Evolutionary conservation across 2,888 invertebrate genomes (phyloP).

Genomic region (Minunthozetes semirufus): DNA sequence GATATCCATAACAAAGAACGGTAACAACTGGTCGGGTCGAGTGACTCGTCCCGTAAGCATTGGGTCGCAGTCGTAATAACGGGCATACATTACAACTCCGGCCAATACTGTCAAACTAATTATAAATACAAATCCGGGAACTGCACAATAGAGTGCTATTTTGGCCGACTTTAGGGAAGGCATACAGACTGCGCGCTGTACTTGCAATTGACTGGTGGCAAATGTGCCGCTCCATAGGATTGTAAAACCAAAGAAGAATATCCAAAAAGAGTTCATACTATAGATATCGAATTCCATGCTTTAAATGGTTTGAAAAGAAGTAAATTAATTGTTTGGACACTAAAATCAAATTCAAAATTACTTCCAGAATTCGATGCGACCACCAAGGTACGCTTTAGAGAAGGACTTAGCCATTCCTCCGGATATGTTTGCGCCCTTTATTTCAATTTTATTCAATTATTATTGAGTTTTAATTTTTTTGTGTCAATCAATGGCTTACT

Average conservation of each 20-base stretch:
- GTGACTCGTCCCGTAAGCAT: conserved; percentile 26
- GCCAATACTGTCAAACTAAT: background rate
- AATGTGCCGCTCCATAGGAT: background rate
- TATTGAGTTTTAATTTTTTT: too few species aligned
- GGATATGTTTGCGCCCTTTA: background rate
- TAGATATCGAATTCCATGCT: conserved; percentile 27
- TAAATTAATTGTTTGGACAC: background rate
- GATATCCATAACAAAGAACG: conserved; percentile 82
- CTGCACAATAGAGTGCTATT: conserved; percentile 20
- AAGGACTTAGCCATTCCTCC: conserved; percentile 14
- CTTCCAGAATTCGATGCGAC: conserved; percentile 26
- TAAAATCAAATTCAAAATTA: background rate
- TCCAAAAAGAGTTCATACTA: conserved; percentile 4
- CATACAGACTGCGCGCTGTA: conserved; percentile 17
- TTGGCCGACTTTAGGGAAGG: background rate
- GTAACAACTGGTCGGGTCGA: conserved; percentile 46
- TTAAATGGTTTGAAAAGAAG: background rate
- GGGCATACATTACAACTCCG: conserved; percentile 47
- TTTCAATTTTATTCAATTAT: background rate
- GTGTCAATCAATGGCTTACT: background rate
- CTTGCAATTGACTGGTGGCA: background rate
- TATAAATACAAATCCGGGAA: conserved; percentile 21
- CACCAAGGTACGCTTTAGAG: background rate
- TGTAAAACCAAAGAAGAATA: background rate
- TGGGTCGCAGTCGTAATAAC: conserved; percentile 37